These are phyloP conservation scores for Cryptocheilus praepositus DNA, from an alignment of 2,888 invertebrate genomes.

Conservation along the genomic window DNA sequence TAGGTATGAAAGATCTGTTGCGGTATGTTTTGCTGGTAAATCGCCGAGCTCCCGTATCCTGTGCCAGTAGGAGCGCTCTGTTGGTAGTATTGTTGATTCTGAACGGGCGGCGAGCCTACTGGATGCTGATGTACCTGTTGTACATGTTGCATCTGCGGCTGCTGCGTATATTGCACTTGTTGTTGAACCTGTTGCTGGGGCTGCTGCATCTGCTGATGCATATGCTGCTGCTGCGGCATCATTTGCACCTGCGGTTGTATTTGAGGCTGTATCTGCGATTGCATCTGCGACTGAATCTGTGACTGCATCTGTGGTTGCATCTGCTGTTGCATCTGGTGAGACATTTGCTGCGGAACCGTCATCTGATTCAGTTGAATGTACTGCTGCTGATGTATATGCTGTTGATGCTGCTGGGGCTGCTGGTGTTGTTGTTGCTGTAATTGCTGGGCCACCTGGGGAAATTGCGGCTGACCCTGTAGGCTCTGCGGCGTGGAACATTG, in stretches of 20 bases:
- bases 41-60: conserved; percentile 52
- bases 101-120: conserved; percentile 62
- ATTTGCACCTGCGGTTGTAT: too few species aligned
- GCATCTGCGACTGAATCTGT: conserved; percentile 51
- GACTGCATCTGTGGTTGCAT: conserved; percentile 59
- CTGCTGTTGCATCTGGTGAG: conserved; percentile 78
- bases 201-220: conserved; percentile 53
- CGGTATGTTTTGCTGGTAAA: conserved; percentile 64
- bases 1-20: conserved; percentile 66
- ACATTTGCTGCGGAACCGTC: conserved; percentile 76
- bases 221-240: conserved; percentile 54
- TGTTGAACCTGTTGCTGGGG: conserved; percentile 50
- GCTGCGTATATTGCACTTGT: conserved; percentile 63
- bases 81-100: conserved; percentile 66
- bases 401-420: conserved; percentile 77
- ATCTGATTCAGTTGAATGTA: conserved; percentile 77
- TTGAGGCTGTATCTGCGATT: conserved; percentile 13
- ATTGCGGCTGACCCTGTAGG: conserved; percentile 70
- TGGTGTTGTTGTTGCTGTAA: conserved; percentile 79
- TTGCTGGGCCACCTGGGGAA: conserved; percentile 70
- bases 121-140: conserved; percentile 69
- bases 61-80: conserved; percentile 50
- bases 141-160: conserved; percentile 66
- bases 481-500: conserved; percentile 71
- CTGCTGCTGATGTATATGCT: conserved; percentile 72